Conservation (phyloP, 2,888 invertebrate species). For the Acleris holmiana region DNA sequence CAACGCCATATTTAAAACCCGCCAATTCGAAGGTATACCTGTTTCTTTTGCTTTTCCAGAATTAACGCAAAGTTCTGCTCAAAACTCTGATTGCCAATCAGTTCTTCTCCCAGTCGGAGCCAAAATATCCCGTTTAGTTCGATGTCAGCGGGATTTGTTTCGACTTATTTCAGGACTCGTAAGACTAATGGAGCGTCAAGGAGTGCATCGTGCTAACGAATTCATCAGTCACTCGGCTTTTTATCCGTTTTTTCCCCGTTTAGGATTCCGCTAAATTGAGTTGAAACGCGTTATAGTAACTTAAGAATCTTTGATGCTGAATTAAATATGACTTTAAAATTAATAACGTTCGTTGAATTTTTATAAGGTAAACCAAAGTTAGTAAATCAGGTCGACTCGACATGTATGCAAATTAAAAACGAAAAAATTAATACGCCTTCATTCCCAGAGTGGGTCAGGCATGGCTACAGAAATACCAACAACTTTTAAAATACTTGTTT, state of each 20-base stretch:
- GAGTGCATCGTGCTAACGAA: slow-evolving; percentile 53
- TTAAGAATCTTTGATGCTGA: background rate
- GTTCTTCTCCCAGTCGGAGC: background rate
- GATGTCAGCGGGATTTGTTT: slow-evolving; percentile 27
- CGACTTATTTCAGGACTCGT: slow-evolving; percentile 53
- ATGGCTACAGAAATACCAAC: too few relatives aligned
- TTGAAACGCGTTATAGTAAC: background rate
- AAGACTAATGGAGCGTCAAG: slow-evolving; percentile 63
- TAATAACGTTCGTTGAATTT: background rate
- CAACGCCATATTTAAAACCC: too few relatives aligned
- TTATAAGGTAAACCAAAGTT: too few relatives aligned
- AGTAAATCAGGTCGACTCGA: too few relatives aligned
- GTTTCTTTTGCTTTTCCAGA: too few relatives aligned
- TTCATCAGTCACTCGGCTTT: slow-evolving; percentile 59
- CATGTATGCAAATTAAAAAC: too few relatives aligned
- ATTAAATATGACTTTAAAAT: background rate
- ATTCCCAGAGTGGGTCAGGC: too few relatives aligned
- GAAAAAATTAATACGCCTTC: too few relatives aligned
- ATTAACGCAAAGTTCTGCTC: background rate
- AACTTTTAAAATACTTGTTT: too few relatives aligned
- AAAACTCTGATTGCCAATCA: background rate
- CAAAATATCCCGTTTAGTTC: slow-evolving; percentile 9
- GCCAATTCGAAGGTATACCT: too few relatives aligned
- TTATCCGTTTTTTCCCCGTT: slow-evolving; percentile 44
- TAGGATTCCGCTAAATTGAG: slow-evolving; percentile 26